These are phyloP conservation scores for Andrena trimmerana DNA, from an alignment of 2,888 invertebrate genomes.

Conservation along the genomic window DNA sequence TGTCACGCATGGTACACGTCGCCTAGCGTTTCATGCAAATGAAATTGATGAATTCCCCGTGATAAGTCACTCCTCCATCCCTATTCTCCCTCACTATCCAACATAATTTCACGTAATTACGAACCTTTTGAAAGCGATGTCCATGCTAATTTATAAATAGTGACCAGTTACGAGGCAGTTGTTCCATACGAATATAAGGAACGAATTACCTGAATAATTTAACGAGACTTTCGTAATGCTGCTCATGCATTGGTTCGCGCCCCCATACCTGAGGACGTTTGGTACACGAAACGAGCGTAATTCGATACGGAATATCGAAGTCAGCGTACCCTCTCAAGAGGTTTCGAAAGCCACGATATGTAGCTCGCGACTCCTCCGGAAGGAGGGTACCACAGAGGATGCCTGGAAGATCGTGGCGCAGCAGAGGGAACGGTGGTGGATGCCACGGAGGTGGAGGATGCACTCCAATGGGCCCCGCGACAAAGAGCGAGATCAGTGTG, in stretches of 20 bases:
- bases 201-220: slow-evolving; percentile 24
- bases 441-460: slow-evolving; percentile 70
- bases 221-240: slow-evolving; percentile 4
- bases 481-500: slow-evolving; percentile 83
- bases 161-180: background rate
- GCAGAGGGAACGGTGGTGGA: slow-evolving; percentile 51
- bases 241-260: slow-evolving; percentile 40
- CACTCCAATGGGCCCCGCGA: slow-evolving; percentile 78
- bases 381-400: slow-evolving; percentile 51
- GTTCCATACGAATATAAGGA: background rate
- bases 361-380: slow-evolving; percentile 72
- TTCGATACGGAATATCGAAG: slow-evolving; percentile 79
- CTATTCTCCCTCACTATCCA: background rate
- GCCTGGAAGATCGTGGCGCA: slow-evolving; percentile 55
- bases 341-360: slow-evolving; percentile 76
- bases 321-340: slow-evolving; percentile 73
- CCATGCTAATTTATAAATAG: background rate
- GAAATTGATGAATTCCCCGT: slow-evolving; percentile 12
- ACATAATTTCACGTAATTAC: slow-evolving; percentile 2
- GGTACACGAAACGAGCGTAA: slow-evolving; percentile 75
- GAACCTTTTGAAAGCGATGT: background rate
- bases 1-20: slow-evolving; percentile 37
- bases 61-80: background rate
- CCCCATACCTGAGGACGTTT: slow-evolving; percentile 52
- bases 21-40: slow-evolving; percentile 13